Conservation (phyloP, 2,888 invertebrate genomes). For the Linhomoeus sp. region DNA sequence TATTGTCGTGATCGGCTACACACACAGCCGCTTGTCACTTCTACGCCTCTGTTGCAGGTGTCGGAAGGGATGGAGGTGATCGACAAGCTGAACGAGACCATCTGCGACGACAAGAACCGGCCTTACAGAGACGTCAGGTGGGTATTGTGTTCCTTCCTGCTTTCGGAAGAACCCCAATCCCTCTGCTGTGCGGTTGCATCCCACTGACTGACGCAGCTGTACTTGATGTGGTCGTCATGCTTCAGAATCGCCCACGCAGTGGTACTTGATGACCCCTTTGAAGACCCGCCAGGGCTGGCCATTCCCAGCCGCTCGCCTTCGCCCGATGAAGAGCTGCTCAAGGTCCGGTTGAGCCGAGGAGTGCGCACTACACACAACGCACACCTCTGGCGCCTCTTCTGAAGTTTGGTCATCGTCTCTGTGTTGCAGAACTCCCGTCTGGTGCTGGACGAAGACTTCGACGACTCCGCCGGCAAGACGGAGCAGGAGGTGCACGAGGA, state of each 20-base stretch:
- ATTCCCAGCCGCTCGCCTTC: slow-evolving; percentile 70
- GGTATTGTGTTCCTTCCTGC: too few relatives aligned
- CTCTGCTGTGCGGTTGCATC: too few relatives aligned
- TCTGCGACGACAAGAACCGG: slow-evolving; percentile 66
- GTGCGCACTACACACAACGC: too few relatives aligned
- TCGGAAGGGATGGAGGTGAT: slow-evolving; percentile 62
- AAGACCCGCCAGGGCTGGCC: slow-evolving; percentile 56
- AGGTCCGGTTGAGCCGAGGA: too few relatives aligned
- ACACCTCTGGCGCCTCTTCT: too few relatives aligned
- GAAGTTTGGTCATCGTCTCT: too few relatives aligned
- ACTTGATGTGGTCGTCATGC: too few relatives aligned
- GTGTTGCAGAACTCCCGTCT: slow-evolving; percentile 13
- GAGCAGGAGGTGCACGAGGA: slow-evolving; percentile 64
- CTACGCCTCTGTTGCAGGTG: slow-evolving; percentile 33
- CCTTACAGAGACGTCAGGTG: slow-evolving; percentile 71
- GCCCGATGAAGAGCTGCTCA: slow-evolving; percentile 55
- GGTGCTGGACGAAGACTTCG: slow-evolving; percentile 18
- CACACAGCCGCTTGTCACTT: neutral
- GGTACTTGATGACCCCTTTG: slow-evolving; percentile 81
- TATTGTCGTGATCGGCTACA: neutral
- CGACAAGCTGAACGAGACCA: slow-evolving; percentile 70
- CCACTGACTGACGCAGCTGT: too few relatives aligned
- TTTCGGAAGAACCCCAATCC: too few relatives aligned
- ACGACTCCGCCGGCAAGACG: slow-evolving; percentile 45
- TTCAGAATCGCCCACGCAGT: slow-evolving; percentile 79